Evolutionary conservation across 2,888 invertebrate genomes (phyloP).

Genomic region (Amblyjoppa fuscipennis): DNA sequence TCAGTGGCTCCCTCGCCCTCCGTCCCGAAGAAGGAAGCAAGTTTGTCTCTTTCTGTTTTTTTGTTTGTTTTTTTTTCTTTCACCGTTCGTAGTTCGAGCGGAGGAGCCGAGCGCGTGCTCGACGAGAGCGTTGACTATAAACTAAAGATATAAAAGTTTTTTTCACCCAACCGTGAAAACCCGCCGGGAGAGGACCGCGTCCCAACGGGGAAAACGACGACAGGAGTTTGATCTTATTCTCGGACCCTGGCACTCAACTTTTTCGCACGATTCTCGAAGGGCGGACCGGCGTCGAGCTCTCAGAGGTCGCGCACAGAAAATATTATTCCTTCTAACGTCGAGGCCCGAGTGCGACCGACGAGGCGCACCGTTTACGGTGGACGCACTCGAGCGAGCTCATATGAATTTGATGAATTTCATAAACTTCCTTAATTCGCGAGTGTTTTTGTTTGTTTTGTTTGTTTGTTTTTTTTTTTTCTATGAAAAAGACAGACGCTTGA

Average conservation of each 20-base stretch:
- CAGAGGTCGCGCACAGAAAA: conserved; percentile 1
- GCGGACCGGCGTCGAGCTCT: background rate
- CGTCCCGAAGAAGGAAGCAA: background rate
- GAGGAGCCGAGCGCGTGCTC: background rate
- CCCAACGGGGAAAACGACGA: background rate
- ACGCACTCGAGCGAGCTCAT: background rate
- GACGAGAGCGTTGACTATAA: background rate
- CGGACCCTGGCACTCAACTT: background rate
- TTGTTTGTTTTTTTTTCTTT: background rate
- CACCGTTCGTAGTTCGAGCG: background rate
- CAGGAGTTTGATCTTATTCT: conserved; percentile 4
- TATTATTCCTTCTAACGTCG: conserved; percentile 3
- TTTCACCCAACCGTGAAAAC: background rate
- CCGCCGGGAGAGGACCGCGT: background rate
- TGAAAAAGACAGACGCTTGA: background rate
- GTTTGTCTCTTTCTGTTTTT: background rate
- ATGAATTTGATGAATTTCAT: background rate
- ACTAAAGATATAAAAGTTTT: background rate
- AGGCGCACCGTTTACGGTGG: background rate
- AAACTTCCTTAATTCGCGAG: background rate
- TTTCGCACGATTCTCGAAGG: background rate
- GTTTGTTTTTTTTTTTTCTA: background rate
- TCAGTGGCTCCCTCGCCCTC: background rate
- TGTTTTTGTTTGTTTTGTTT: background rate
- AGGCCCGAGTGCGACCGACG: background rate